Base-by-base conservation (phyloP, 2,888 invertebrate genomes). In the Nebria brevicollis region DNA sequence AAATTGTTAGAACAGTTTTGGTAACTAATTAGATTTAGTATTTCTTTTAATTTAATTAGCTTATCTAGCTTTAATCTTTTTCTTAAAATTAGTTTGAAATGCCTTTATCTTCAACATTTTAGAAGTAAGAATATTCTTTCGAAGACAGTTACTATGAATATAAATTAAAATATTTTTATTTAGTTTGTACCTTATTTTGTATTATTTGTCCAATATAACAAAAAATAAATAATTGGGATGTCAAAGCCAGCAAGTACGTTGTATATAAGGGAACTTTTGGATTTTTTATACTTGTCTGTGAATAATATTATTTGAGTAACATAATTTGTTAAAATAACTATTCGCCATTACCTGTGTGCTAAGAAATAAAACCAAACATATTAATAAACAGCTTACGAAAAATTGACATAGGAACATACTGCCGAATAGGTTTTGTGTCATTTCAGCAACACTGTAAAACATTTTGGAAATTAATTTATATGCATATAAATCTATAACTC, bases 131-230 rank as follows among this genome's bases (percentile, higher is more conserved):
- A 20, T 20, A 20, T 20, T 20, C 20, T 20, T 1, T 20, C 20
- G 1, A 20, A 20, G 20, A 20, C 20, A 20, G 20, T 20, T 20
- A 20, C 20, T 20, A 20, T 1, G 20, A 20, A 20, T 20, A 20
- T 20, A 20, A 20, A 20, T 20, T 20, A 20, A 1, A 20, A 20
- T 20, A 20, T 34, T 34, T 34, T 34, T 34, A 34, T 8, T 66
- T 20, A 0, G 2, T 20, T 34, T 72, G 26, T 25, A 72, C 74
- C 74, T 43, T 11, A n/a, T 20, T 11, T 74, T 72, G 34, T 6
- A 72, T 25, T 15, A 34, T 65, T 78, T 78, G 78, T 72, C 78
- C 78, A 78, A 78, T 73, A 34, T 78, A 78, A 78, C 73, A 73
- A 25, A 66, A 78, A 25, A 78, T 73, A 43, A 73, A 78, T 20